Evolutionary conservation across 2,797 vertebrate species (phyloP).

Genomic region (Phalloptychus januarius): DNA sequence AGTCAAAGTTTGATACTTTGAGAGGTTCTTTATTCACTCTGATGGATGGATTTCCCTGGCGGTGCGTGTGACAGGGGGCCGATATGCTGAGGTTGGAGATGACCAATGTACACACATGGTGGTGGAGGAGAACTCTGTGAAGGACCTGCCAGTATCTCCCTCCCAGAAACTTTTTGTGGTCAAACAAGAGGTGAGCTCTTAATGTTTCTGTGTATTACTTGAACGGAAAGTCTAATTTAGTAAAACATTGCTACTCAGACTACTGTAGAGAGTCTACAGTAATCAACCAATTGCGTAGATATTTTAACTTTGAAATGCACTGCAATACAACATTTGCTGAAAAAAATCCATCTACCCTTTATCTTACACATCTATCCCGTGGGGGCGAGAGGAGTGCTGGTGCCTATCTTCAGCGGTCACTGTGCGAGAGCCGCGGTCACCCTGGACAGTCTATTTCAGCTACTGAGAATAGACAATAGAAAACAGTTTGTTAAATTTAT

Average conservation of each 20-base stretch:
- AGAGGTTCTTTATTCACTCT: neutral
- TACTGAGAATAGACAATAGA: too few species aligned
- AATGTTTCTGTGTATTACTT: neutral
- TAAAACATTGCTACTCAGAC: neutral
- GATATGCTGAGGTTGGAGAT: constrained; percentile 85
- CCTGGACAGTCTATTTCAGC: too few species aligned
- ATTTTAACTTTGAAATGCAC: neutral
- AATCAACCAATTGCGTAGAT: too few species aligned
- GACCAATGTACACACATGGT: constrained; percentile 94
- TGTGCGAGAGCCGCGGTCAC: too few species aligned
- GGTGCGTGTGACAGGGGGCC: constrained; percentile 83
- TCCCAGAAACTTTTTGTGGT: constrained; percentile 90
- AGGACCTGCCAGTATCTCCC: constrained; percentile 90
- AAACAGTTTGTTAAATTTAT: neutral
- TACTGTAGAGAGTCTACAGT: too few species aligned
- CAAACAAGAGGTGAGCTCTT: constrained; percentile 90
- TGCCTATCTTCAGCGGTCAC: too few species aligned
- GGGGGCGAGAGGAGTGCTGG: too few species aligned
- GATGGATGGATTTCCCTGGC: neutral
- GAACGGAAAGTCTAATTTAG: neutral
- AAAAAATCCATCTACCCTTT: too few species aligned
- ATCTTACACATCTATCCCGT: too few species aligned
- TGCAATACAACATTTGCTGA: too few species aligned
- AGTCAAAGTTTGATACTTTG: neutral
- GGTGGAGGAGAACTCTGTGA: constrained; percentile 93